Base-by-base conservation (phyloP, 1,140 invertebrate genomes). In the Arctopsyche grandis region DNA sequence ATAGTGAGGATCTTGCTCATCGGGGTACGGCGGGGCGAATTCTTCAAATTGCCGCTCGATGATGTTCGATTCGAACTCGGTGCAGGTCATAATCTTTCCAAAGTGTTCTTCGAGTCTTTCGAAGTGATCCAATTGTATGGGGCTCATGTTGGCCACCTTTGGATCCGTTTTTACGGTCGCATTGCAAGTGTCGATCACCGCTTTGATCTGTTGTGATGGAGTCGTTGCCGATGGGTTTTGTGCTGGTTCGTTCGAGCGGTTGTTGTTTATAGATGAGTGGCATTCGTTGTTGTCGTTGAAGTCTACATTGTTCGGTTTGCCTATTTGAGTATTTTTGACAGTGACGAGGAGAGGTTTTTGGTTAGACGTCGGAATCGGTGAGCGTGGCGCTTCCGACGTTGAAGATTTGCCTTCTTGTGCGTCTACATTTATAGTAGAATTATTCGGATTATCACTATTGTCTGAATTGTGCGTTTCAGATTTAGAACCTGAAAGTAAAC, bases 31-130 rank as follows among this genome's bases (percentile, higher is more conserved):
- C 4, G 58, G 38, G 16, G 29, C 21, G 24, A 9, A 78, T 56
- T 78, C 71, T 0, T 71, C 77, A 9, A 60, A 10, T 14, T 58
- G 38, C 16, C 77, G 52, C 22, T 58, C 66, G 43, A 69, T 63
- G 4, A 58, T 10, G 10, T 19, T n/a, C 9, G 29, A 16, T 19
- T 60, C 56, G 10, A 24, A 60, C 14, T 75, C 46, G 10, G 14
- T 3, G 22, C 46, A 58, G 22, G 38, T 4, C 5, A 22, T 24
- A 56, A 29, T 52, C 19, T 52, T 52, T 0, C 29, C 29, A 7
- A 21, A 3, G 16, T 0, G n/a, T 75, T 58, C 16, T 58, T 38
- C 44, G 19, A 14, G 5, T n/a, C 16, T 0, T 29, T 22, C 73
- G 48, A 21, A 29, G 22, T 46, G 12, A 16, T 44, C 24, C 29